Percentiles rank a stretch among this genome's conserved stretches.
Evolutionary conservation across 2,888 invertebrate species (phyloP).

Genomic region (Heliothis peltigera): DNA sequence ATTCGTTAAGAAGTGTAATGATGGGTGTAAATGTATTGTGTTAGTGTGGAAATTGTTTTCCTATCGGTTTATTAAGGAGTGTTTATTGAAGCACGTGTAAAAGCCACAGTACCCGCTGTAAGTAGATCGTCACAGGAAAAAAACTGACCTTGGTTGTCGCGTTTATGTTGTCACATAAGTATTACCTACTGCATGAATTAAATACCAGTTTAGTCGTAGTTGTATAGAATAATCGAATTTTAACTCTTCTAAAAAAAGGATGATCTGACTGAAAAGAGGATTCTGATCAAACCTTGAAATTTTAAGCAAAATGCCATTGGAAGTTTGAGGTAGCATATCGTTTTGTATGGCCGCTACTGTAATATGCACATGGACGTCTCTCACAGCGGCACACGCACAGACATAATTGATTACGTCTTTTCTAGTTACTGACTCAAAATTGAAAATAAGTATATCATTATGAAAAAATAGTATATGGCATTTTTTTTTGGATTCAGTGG

Average conservation of each 20-base stretch:
- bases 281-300: constrained; percentile 22
- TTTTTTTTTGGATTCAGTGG: too few species aligned
- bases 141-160: neutral
- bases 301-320: constrained; percentile 10
- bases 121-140: neutral
- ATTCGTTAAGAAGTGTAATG: constrained; percentile 44
- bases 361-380: constrained; percentile 25
- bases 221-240: neutral
- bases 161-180: too few species aligned
- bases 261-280: too few species aligned
- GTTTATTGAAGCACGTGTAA: neutral
- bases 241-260: constrained; percentile 3
- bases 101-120: too few species aligned
- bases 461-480: too few species aligned
- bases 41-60: constrained; percentile 17
- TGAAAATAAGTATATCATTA: constrained; percentile 9
- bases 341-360: constrained; percentile 31
- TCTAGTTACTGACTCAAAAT: constrained; percentile 27
- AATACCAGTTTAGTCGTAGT: too few species aligned
- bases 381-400: neutral
- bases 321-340: constrained; percentile 29
- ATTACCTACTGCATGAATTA: too few species aligned
- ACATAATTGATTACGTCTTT: constrained; percentile 24
- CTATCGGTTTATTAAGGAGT: constrained; percentile 5
- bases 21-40: constrained; percentile 47